A percentile compares a stretch with the other conserved stretches of the same genome.
These are phyloP conservation scores for Agrotis clavis DNA, from an alignment of 2,888 invertebrate species.

Conservation along the genomic window DNA sequence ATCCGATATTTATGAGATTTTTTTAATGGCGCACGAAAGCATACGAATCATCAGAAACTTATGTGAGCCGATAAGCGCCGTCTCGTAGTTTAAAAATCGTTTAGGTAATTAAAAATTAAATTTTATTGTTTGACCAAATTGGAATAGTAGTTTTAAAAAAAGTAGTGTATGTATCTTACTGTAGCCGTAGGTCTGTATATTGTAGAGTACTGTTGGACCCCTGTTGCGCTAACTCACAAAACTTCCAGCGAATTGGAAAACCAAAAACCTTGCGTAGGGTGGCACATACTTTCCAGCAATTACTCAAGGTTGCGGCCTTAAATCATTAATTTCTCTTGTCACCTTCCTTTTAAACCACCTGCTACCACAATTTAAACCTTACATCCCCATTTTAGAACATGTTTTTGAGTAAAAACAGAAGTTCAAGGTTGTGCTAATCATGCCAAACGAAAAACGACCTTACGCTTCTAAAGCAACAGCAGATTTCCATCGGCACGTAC, in stretches of 20 bases:
- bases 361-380: conserved; percentile 24
- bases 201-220: not conserved
- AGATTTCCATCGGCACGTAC: conserved; percentile 29
- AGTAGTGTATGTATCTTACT: too few species aligned
- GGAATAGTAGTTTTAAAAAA: too few species aligned
- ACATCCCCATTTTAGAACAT: not conserved
- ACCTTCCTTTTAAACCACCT: conserved; percentile 28
- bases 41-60: too few species aligned
- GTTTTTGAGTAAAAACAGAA: conserved; percentile 8
- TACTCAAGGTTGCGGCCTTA: conserved; percentile 43
- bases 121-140: too few species aligned
- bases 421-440: conserved; percentile 16
- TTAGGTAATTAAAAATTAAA: too few species aligned
- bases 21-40: too few species aligned
- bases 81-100: too few species aligned
- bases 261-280: conserved; percentile 24
- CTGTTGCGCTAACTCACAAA: conserved; percentile 12
- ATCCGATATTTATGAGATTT: too few species aligned
- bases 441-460: conserved; percentile 28
- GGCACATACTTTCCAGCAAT: conserved; percentile 53
- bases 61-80: too few species aligned
- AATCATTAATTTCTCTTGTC: conserved; percentile 61
- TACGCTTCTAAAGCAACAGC: not conserved
- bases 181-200: too few species aligned
- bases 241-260: conserved; percentile 39